Conservation (phyloP, 1,140 invertebrate species). For the Drosophila murphyi region DNA sequence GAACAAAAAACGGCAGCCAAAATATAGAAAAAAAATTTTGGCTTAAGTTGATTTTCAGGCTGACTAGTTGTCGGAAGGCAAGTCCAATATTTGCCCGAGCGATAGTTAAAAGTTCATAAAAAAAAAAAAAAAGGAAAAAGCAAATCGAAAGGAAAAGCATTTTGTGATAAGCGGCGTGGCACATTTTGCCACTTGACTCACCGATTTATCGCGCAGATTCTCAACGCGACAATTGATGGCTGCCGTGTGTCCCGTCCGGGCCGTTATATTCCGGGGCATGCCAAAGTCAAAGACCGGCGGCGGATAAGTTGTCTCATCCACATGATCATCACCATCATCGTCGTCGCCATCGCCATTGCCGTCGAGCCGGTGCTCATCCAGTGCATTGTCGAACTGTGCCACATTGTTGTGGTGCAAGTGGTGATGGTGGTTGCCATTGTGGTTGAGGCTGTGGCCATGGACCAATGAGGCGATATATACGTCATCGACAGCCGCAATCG, state of each 20-base stretch:
- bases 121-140: background rate
- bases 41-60: constrained; percentile 77
- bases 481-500: constrained; percentile 64
- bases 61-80: constrained; percentile 49
- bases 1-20: constrained; percentile 4
- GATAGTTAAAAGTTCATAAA: constrained; percentile 69
- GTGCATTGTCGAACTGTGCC: constrained; percentile 58
- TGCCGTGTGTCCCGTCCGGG: constrained; percentile 92
- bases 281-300: constrained; percentile 91
- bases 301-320: constrained; percentile 66
- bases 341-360: no score
- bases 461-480: constrained; percentile 70
- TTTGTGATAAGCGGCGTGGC: constrained; percentile 43
- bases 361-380: constrained; percentile 47
- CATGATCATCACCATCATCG: constrained; percentile 32
- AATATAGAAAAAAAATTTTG: constrained; percentile 38
- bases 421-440: constrained; percentile 16
- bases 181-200: constrained; percentile 85
- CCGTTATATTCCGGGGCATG: constrained; percentile 92
- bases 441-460: constrained; percentile 53
- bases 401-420: constrained; percentile 47
- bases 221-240: constrained; percentile 93
- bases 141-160: constrained; percentile 31
- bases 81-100: constrained; percentile 64
- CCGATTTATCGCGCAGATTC: constrained; percentile 93